Percentiles rank a stretch among this genome's conserved stretches.
Evolutionary conservation across 92 coral and sea anemone species (phyloP).

Genomic region (Porites divaricata): DNA sequence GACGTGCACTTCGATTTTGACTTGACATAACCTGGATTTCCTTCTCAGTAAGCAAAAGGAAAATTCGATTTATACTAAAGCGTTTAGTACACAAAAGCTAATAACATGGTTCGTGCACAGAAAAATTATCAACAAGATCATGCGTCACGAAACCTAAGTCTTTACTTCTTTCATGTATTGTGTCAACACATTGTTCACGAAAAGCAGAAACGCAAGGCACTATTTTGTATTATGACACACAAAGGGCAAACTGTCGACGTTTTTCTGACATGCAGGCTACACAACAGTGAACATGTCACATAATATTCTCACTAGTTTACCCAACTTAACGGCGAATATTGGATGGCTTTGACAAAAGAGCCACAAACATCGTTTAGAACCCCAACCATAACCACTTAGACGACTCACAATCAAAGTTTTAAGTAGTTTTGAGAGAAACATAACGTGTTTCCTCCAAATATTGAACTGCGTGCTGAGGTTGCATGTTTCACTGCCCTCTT

Average conservation of each 20-base stretch:
- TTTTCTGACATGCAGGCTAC: slow-evolving; percentile 3
- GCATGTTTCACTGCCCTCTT: slow-evolving; percentile 32
- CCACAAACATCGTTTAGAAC: slow-evolving; percentile 45
- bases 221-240: not conserved
- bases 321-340: slow-evolving; percentile 31
- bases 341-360: slow-evolving; percentile 41
- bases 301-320: slow-evolving; percentile 17
- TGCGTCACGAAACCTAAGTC: slow-evolving; percentile 35
- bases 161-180: not conserved
- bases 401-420: slow-evolving; percentile 44
- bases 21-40: not conserved
- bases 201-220: slow-evolving; percentile 18
- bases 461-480: slow-evolving; percentile 46
- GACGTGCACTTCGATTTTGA: slow-evolving; percentile 1
- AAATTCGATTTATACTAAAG: not conserved
- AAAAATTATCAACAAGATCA: slow-evolving; percentile 20
- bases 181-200: slow-evolving; percentile 29
- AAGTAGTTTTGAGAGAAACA: slow-evolving; percentile 44
- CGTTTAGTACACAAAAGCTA: slow-evolving; percentile 8
- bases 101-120: slow-evolving; percentile 19
- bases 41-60: not conserved
- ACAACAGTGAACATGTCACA: not conserved
- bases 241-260: not conserved
- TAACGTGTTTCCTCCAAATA: slow-evolving; percentile 40
- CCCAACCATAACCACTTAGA: slow-evolving; percentile 37